A percentile compares a stretch with the other conserved stretches of the same genome.
These are phyloP conservation scores for Cisticola juncidis DNA, from an alignment of 2,113 vertebrate genomes.

Conservation along the genomic window DNA sequence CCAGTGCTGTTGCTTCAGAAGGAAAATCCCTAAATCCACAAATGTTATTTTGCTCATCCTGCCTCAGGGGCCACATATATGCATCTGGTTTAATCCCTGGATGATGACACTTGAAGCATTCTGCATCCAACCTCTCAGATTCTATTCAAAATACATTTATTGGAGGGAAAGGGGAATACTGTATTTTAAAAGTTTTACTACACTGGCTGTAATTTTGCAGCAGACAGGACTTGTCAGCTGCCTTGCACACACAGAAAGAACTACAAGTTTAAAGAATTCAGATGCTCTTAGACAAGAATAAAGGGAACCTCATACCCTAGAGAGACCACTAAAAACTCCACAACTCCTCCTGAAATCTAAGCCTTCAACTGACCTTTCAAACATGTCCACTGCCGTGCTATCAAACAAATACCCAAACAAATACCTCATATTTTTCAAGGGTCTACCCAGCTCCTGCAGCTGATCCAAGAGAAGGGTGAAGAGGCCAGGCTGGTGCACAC, in stretches of 20 bases:
- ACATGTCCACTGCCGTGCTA: neutral
- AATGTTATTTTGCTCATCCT: neutral
- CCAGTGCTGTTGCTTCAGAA: neutral
- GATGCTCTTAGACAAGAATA: neutral
- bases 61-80: fast-evolving
- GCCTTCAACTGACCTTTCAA: neutral
- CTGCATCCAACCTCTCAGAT: neutral
- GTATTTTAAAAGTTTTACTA: neutral
- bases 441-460: neutral
- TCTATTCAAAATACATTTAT: neutral
- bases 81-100: neutral
- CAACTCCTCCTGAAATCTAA: neutral
- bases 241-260: neutral
- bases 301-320: neutral
- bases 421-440: neutral
- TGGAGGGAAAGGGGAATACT: neutral
- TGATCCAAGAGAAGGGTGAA: neutral
- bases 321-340: neutral
- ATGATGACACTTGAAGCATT: neutral
- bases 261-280: neutral
- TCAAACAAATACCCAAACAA: neutral
- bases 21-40: neutral
- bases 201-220: neutral
- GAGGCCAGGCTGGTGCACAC: neutral
- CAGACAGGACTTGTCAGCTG: neutral